phyloP scores from a whole-genome alignment of 2,888 invertebrate genomes.

The Caenorhabditis macrosperma region DNA sequence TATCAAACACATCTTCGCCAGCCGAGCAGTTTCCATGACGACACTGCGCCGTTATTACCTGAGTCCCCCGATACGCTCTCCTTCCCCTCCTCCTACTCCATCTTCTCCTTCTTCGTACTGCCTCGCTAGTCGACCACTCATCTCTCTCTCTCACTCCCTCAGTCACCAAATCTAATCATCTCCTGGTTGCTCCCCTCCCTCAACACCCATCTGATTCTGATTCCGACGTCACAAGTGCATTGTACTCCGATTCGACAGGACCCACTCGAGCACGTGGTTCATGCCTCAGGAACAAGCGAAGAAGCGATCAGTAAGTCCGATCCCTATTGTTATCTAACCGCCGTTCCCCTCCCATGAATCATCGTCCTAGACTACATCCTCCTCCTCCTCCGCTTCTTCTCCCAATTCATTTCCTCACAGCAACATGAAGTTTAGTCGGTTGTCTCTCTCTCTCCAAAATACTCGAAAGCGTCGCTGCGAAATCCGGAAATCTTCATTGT shows the following conservation, averaged over 20 bases:
- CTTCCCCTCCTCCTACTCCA: background rate
- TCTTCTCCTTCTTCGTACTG: background rate
- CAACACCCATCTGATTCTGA: background rate
- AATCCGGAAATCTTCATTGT: background rate
- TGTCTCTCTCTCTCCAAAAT: too few relatives aligned
- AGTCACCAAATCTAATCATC: constrained; percentile 1
- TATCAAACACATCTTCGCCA: constrained; percentile 12
- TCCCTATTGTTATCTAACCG: background rate
- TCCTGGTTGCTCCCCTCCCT: background rate
- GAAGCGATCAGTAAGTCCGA: background rate
- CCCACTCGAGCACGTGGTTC: background rate
- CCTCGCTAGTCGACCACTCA: background rate
- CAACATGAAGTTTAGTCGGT: too few relatives aligned
- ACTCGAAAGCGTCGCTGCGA: too few relatives aligned
- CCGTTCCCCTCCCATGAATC: background rate
- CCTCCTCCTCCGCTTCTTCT: background rate
- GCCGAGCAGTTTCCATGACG: constrained; percentile 12
- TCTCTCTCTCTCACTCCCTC: background rate
- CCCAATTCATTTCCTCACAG: background rate
- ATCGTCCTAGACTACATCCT: background rate
- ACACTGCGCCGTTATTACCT: constrained; percentile 6
- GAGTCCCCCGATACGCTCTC: background rate
- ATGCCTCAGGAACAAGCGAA: background rate
- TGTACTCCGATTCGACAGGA: background rate
- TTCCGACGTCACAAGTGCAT: background rate